A percentile compares a stretch with the other conserved stretches of the same genome.
Evolutionary conservation across 2,797 vertebrate species (phyloP).

Genomic region (Ctenopoma multispine): DNA sequence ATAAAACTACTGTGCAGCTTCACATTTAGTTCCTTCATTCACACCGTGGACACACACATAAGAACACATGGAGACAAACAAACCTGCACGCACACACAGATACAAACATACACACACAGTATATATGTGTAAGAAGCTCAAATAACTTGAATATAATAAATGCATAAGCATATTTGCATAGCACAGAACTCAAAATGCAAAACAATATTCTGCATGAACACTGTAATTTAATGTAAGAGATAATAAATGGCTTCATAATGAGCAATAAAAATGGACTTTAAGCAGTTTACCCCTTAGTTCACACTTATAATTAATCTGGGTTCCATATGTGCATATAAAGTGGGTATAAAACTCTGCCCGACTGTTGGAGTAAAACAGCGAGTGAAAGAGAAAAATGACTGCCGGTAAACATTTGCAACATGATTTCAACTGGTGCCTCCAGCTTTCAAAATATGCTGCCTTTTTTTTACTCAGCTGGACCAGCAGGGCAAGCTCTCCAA

Average conservation of each 20-base stretch:
- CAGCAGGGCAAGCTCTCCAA: conserved; percentile 41
- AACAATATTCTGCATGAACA: conserved; percentile 72
- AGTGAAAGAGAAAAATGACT: conserved; percentile 62
- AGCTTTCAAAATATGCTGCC: conserved; percentile 42
- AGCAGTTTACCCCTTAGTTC: conserved; percentile 81
- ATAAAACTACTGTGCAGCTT: conserved; percentile 65
- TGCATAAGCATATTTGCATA: conserved; percentile 62
- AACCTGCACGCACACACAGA: conserved; percentile 1
- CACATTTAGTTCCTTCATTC: conserved; percentile 53
- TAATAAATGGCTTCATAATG: conserved; percentile 79
- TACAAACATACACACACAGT: conserved; percentile 12
- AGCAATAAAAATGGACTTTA: conserved; percentile 80
- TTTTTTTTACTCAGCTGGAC: conserved; percentile 39
- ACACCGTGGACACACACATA: conserved; percentile 35
- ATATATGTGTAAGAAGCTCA: conserved; percentile 16
- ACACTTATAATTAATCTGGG: conserved; percentile 81
- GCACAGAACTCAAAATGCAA: conserved; percentile 62
- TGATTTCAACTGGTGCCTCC: conserved; percentile 56
- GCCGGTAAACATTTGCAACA: conserved; percentile 70
- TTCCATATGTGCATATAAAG: conserved; percentile 81
- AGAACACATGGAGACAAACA: conserved; percentile 8
- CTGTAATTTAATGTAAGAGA: conserved; percentile 77
- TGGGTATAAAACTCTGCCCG: conserved; percentile 69
- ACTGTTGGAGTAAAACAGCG: conserved; percentile 54
- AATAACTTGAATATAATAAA: conserved; percentile 59